Evolutionary conservation across 1,140 invertebrate species (phyloP), one percentile per base, ranked within the genome.

Genomic region (Uloborus diversus): DNA sequence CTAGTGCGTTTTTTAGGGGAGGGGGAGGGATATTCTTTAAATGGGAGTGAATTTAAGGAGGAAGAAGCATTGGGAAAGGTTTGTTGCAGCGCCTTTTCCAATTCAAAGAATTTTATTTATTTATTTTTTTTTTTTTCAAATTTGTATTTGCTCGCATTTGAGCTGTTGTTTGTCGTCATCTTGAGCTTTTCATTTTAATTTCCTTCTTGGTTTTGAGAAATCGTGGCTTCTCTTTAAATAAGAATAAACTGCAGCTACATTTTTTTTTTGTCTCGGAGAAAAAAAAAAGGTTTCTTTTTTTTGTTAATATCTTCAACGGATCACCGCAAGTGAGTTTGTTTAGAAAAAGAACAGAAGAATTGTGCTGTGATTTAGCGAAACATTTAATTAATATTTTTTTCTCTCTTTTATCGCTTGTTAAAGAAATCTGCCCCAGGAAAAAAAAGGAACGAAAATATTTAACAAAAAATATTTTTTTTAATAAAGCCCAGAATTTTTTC

Each of bases 81-180:
- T 49, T 42, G 13, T 14, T 13, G 49, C 35, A 20, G 62, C 25
- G 64, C 73, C 47, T 66, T 70, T 65, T 65, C 30, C 66, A 78
- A 78, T 78, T 78, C 73, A 78, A 78, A 78, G 73, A 61, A 65
- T 28, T n/a, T n/a, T n/a, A n/a, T n/a, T n/a, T n/a, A n/a, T n/a
- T n/a, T n/a, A n/a, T n/a, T n/a, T 17, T 14, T 61, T 71, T 73
- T 73, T 64, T 70, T 23, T 37, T 28, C 30, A 17, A 25, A 23
- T n/a, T 69, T 56, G 35, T 59, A 47, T 61, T 65, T 20, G 59
- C 17, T 57, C 27, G 14, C 62, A 57, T 73, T 73, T 73, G 70
- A 33, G 59, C 17, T 57, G 37, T 27, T 73, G 70, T 73, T 73
- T 73, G 70, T 51, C 70, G 27, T 62, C 27, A 30, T 49, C 11